phyloP scores from a whole-genome alignment of 2,113 vertebrate genomes.

The Hemiprocne comata region DNA sequence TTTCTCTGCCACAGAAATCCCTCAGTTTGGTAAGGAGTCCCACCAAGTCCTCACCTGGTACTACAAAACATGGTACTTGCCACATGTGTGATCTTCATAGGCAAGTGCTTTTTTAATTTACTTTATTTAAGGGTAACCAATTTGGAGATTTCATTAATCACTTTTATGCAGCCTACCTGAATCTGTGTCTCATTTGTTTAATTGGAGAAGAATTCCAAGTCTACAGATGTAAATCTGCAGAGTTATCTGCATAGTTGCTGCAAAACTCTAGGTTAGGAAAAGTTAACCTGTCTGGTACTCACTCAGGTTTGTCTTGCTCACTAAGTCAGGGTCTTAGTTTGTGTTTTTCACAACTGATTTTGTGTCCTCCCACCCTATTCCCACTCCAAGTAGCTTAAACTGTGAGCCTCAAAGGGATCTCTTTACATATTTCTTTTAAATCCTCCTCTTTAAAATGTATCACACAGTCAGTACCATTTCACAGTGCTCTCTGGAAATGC shows the following conservation, averaged over 20 bases:
- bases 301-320: constrained; percentile 1
- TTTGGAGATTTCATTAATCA: neutral
- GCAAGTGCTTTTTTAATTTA: neutral
- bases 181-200: neutral
- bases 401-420: neutral
- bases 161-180: neutral
- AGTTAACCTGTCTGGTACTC: constrained; percentile 52
- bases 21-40: neutral
- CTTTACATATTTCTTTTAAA: neutral
- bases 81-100: neutral
- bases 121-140: neutral
- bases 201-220: neutral
- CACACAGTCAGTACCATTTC: neutral
- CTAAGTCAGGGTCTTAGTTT: constrained; percentile 21
- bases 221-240: constrained; percentile 21
- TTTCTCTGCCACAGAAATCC: neutral
- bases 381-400: neutral
- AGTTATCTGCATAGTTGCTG: constrained; percentile 46
- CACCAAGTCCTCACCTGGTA: neutral
- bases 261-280: constrained; percentile 60
- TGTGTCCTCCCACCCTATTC: neutral
- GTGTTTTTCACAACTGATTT: constrained; percentile 41
- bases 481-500: neutral
- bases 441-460: neutral
- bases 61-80: neutral